Evolutionary conservation across 2,888 invertebrate species (phyloP).

Genomic region (Eupithecia pulchellata): DNA sequence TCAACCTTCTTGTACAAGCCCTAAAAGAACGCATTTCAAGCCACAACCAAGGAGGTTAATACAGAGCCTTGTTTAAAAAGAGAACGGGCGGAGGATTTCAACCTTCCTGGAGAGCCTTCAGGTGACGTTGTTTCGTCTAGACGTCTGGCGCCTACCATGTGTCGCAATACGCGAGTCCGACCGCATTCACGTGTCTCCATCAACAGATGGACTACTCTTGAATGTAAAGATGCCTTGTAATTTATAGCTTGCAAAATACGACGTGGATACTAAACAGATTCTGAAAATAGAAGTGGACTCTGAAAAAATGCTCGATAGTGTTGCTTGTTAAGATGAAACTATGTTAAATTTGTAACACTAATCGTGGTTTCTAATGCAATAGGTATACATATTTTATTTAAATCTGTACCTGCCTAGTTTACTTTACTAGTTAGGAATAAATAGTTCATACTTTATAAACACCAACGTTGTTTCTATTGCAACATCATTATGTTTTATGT

Average conservation of each 20-base stretch:
- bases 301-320: background rate
- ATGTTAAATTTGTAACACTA: background rate
- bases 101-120: constrained; percentile 75
- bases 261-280: constrained; percentile 27
- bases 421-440: background rate
- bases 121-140: constrained; percentile 73
- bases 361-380: background rate
- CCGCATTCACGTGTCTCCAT: constrained; percentile 45
- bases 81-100: constrained; percentile 53
- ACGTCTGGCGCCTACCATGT: constrained; percentile 73
- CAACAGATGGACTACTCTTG: constrained; percentile 24
- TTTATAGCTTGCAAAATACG: constrained; percentile 27
- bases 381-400: background rate
- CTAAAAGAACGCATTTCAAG: background rate
- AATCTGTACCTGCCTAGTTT: background rate
- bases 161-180: constrained; percentile 49
- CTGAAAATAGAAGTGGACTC: constrained; percentile 7
- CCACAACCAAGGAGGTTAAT: background rate
- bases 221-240: constrained; percentile 24
- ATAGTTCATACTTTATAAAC: background rate
- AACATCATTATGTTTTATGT: no score
- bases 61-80: background rate
- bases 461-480: no score
- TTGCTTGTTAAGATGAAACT: background rate
- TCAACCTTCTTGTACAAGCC: no score